A percentile compares a stretch with the other conserved stretches of the same genome.
Conservation (phyloP, 2,888 invertebrate genomes). For the Acrocyrtus sp. region DNA sequence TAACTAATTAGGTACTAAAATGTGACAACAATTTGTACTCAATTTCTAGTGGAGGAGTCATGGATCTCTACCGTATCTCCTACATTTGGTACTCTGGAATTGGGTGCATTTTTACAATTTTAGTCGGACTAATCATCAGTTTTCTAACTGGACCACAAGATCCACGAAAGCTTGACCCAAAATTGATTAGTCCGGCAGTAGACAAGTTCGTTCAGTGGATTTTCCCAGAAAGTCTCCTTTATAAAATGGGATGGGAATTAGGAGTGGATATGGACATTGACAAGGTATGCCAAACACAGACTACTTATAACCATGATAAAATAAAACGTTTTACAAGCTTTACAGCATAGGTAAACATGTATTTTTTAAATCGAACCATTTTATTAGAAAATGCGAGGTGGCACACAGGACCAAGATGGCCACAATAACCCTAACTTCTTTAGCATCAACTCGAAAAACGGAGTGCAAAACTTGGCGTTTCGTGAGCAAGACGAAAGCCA, state of each 20-base stretch:
- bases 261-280: constrained; percentile 28
- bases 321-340: no score
- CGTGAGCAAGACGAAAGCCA: no score
- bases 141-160: constrained; percentile 30
- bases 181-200: constrained; percentile 72
- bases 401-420: no score
- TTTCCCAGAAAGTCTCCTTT: constrained; percentile 19
- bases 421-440: no score
- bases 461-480: no score
- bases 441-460: no score
- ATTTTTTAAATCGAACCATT: no score
- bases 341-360: no score
- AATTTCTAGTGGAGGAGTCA: not conserved
- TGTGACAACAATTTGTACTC: not conserved
- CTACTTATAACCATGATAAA: no score
- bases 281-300: no score
- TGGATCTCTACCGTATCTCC: constrained; percentile 39
- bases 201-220: constrained; percentile 16
- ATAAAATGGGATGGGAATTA: constrained; percentile 24
- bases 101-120: constrained; percentile 25
- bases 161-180: constrained; percentile 73
- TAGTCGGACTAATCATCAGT: constrained; percentile 51
- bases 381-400: no score
- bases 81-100: constrained; percentile 57
- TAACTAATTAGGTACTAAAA: no score